Base-by-base conservation (phyloP, 2,888 invertebrate species). In the Idaea biselata region DNA sequence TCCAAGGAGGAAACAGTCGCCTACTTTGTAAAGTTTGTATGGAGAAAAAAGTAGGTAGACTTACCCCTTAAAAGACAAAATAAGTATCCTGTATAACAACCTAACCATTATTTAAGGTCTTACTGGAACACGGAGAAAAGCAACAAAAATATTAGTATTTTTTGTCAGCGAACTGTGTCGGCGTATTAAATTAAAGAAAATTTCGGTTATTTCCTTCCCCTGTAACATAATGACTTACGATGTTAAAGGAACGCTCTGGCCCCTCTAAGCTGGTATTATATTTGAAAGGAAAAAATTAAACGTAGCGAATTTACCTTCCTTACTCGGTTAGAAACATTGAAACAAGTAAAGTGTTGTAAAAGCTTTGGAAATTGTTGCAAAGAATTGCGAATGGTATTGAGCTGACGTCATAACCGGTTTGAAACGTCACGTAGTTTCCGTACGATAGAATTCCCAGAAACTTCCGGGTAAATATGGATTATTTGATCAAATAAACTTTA, bases 151-250 rank as follows among this genome's bases (percentile, higher is more conserved):
- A 84, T 78, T 78, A 75, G 74, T 69, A 72, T 75, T 68, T 73
- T 73, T 82, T 78, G 78, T 78, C 75, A 74, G 67, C 69, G 71
- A 75, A 69, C 74, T 73, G 77, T 79, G 76, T 80, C 71, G 72
- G 72, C 68, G 80, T 83, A 87, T 84, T 80, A 81, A 83, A 84
- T 86, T 83, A 80, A 76, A 77, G 77, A 73, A 75, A 77, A 80
- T 77, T 78, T 73, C 68, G 67, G 72, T 75, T 70, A 71, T 77
- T 72, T 71, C 67, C 69, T 68, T 65, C 68, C 64, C 44, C 1
- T 66, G 73, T 71, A 70, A 72, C 72, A 67, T 77, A 78, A 82
- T 76, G 74, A 76, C 73, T 78, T 75, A 73, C 80, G 76, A 79
- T 77, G 74, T 78, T 79, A 74, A 68, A 66, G 66, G 44, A 44